Evolutionary conservation across 2,888 invertebrate species (phyloP), one percentile per base, ranked within the genome.

Genomic region (Oscheius sp.): DNA sequence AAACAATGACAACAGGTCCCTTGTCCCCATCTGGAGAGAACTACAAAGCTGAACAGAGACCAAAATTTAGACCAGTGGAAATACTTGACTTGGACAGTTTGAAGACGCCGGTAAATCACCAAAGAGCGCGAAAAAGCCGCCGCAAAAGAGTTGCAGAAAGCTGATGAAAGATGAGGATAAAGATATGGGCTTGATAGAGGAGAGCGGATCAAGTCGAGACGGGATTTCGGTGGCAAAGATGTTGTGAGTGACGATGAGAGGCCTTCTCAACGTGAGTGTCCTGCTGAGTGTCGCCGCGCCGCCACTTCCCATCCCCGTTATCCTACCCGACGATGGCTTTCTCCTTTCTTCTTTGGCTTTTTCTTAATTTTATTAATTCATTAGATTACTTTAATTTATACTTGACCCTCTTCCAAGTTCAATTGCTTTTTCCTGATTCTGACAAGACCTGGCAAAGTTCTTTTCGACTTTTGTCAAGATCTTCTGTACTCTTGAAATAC

Each of bases 221-320:
- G 18, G 23, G 21, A 66, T 49, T 66, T 66, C 52, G 49, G 52
- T 66, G 66, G 66, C 66, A 66, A 49, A 46, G 66, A 35, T 66
- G 66, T 66, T 66, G 66, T 66, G 66, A 66, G 66, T 66, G 66
- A 66, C 66, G 66, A 35, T 66, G 66, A 66, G 66, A 66, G 66
- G 52, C 52, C 66, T 66, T 66, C 66, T 66, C 52, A 49, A 66
- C 66, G 66, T 66, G 66, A 66, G 66, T 66, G 66, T 66, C 66
- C 66, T 66, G 66, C 66, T 66, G 66, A 66, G 66, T 66, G 66
- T 66, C 66, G 66, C 66, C 66, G 66, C 66, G 52, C 52, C 66
- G 66, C 66, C 66, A 66, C 66, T 66, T 66, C 49, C 66, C 66
- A 49, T 66, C 49, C 58, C 63, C 52, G 66, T 66, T 66, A 66